These are phyloP conservation scores for Drosophila prostipennis DNA, from an alignment of 2,888 invertebrate species.

Conservation along the genomic window DNA sequence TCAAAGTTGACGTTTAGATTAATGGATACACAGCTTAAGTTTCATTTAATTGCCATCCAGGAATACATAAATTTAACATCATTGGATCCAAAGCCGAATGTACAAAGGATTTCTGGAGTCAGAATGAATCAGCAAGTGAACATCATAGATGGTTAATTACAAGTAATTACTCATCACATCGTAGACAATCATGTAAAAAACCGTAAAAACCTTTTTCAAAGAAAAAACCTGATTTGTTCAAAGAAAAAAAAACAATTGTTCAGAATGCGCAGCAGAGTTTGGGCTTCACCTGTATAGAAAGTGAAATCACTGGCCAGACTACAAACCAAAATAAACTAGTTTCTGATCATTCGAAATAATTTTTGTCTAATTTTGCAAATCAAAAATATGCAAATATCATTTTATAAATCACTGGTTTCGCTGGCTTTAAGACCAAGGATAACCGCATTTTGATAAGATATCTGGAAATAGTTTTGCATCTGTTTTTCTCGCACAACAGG, in stretches of 20 bases:
- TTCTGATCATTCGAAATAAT: not conserved
- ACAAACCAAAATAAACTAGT: constrained; percentile 9
- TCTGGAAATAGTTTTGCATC: constrained; percentile 1
- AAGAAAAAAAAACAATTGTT: constrained; percentile 18
- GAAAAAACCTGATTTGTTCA: constrained; percentile 20
- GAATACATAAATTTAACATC: not conserved
- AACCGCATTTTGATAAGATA: constrained; percentile 20
- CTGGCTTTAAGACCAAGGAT: constrained; percentile 22
- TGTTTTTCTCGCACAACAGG: constrained; percentile 7
- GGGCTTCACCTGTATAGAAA: constrained; percentile 18
- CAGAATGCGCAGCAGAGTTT: not conserved
- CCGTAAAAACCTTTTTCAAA: not conserved
- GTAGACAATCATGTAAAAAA: constrained; percentile 7
- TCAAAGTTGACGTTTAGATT: not conserved
- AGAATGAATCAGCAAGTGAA: constrained; percentile 6
- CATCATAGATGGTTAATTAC: constrained; percentile 11
- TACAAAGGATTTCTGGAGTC: not conserved
- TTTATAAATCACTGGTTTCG: constrained; percentile 8
- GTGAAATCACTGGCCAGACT: constrained; percentile 12
- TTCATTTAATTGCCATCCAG: not conserved
- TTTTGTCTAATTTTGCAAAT: constrained; percentile 17
- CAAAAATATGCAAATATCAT: constrained; percentile 17
- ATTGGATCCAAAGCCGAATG: too few relatives aligned
- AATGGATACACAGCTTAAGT: not conserved
- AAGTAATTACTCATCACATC: constrained; percentile 23